phyloP scores from a whole-genome alignment of 2,797 vertebrate genomes.

The Buceros bicornis region DNA sequence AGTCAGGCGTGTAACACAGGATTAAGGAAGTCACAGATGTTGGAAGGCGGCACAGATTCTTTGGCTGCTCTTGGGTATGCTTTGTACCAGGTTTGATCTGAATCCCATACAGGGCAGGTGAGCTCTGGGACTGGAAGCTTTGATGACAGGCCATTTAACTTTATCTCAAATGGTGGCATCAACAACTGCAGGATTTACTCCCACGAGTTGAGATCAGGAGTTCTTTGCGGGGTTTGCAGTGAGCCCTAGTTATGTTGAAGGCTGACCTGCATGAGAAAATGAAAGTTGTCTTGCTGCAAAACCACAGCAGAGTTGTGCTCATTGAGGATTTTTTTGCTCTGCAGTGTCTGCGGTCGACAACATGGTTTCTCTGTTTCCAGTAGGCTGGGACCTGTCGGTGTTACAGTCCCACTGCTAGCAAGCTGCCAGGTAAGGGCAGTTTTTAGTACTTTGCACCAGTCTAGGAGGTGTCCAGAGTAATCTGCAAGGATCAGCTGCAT shows the following conservation, averaged over 20 bases:
- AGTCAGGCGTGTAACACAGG: fast-evolving
- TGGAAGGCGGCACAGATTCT: background rate
- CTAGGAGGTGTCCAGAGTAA: background rate
- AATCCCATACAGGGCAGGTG: background rate
- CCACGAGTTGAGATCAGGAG: background rate
- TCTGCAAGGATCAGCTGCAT: background rate
- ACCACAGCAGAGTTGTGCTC: background rate
- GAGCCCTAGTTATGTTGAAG: background rate
- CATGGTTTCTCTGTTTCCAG: background rate
- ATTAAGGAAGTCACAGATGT: background rate
- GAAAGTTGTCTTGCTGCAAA: background rate
- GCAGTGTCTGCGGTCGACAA: background rate
- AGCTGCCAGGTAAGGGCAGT: background rate
- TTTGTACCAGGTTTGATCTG: background rate
- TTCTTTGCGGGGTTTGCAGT: background rate
- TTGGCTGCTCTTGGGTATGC: background rate
- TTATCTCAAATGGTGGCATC: background rate
- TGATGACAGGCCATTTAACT: background rate
- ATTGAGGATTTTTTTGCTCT: background rate
- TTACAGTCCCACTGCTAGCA: background rate
- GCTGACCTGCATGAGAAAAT: background rate
- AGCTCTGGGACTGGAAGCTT: background rate
- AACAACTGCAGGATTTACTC: fast-evolving
- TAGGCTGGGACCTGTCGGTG: background rate
- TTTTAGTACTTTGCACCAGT: background rate